Conservation (phyloP, 2,797 vertebrate genomes). For the Danionella dracula region DNA sequence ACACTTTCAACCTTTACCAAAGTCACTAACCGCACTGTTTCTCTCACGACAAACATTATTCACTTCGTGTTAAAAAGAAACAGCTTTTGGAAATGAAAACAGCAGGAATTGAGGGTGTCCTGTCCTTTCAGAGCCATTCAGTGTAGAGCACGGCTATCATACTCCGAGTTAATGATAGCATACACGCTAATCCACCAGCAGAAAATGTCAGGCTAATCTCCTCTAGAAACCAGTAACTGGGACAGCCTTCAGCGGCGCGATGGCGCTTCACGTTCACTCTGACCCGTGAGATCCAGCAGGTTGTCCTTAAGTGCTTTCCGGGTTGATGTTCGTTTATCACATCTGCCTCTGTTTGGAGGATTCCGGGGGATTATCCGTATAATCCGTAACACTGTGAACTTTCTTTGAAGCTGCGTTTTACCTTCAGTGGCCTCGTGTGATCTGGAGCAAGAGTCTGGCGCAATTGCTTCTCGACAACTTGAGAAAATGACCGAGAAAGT, state of each 20-base stretch:
- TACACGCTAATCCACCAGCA: neutral
- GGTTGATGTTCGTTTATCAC: constrained; percentile 28
- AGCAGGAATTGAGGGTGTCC: too few species aligned
- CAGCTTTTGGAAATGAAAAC: too few species aligned
- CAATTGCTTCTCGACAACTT: too few species aligned
- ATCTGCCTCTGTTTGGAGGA: constrained; percentile 28
- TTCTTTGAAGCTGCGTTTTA: constrained; percentile 18
- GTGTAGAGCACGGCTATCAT: neutral
- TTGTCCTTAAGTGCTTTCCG: constrained; percentile 27
- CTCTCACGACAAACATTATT: too few species aligned
- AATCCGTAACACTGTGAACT: constrained; percentile 31
- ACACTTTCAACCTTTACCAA: too few species aligned
- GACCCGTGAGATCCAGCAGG: constrained; percentile 12
- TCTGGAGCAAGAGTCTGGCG: neutral
- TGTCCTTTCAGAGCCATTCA: too few species aligned
- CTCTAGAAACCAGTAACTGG: neutral
- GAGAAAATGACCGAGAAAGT: too few species aligned
- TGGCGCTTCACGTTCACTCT: neutral
- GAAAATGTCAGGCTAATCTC: constrained; percentile 4
- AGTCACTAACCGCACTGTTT: too few species aligned
- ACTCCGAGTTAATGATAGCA: neutral
- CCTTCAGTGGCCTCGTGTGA: neutral
- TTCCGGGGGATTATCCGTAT: constrained; percentile 30
- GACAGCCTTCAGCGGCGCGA: neutral
- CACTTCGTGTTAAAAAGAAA: too few species aligned